Conservation (phyloP, 2,113 vertebrate species). For the Shinisaurus crocodilurus region DNA sequence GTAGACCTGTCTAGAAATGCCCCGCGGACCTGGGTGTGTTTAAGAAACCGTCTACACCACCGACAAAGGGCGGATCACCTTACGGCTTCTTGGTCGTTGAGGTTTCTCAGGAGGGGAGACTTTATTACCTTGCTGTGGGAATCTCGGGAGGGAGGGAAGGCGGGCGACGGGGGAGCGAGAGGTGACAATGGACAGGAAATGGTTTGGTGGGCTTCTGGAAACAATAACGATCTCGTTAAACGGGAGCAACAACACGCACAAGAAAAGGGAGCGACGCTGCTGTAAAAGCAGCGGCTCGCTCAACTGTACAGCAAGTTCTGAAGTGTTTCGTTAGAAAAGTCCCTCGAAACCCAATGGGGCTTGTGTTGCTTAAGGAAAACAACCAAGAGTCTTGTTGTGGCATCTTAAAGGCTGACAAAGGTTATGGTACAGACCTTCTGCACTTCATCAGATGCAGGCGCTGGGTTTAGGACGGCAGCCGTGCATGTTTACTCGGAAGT, state of each 20-base stretch:
- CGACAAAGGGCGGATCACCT: background rate
- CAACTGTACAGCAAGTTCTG: background rate
- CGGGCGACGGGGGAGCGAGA: background rate
- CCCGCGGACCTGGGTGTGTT: too few species aligned
- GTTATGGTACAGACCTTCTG: background rate
- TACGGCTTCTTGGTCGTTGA: background rate
- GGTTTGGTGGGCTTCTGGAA: background rate
- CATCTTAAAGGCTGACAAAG: background rate
- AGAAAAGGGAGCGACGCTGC: background rate
- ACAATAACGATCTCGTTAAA: constrained; percentile 16
- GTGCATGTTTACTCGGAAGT: background rate
- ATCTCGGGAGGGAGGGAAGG: background rate
- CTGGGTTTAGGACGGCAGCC: background rate
- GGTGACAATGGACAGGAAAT: constrained; percentile 43
- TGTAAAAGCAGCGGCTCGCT: background rate
- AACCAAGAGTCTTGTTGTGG: background rate
- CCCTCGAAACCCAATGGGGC: too few species aligned
- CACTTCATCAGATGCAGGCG: background rate
- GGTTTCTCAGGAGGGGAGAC: background rate
- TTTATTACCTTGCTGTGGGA: constrained; percentile 27
- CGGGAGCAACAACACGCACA: background rate
- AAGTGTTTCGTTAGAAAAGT: background rate
- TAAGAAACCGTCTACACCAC: background rate
- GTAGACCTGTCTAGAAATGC: background rate
- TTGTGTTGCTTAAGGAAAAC: background rate